Percentiles rank a stretch among this genome's conserved stretches.
Conservation (phyloP, 1,140 invertebrate species). For the Temnothorax nylanderi region DNA sequence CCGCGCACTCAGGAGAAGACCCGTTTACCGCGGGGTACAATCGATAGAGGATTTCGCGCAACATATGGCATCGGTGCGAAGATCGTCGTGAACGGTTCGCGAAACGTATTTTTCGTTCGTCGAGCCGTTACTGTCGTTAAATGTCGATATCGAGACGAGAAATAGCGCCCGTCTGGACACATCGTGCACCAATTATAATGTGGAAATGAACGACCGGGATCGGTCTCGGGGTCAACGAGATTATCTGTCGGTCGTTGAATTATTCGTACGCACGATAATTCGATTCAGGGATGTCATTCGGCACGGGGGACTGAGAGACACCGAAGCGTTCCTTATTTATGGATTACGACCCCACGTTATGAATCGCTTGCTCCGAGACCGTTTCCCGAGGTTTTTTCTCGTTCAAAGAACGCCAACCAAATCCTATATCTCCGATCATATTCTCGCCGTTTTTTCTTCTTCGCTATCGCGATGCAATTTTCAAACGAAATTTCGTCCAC, state of each 20-base stretch:
- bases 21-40: conserved; percentile 1
- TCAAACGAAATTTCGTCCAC: neutral
- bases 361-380: neutral
- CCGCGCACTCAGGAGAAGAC: neutral
- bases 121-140: neutral
- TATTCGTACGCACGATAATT: conserved; percentile 37
- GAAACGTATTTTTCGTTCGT: neutral
- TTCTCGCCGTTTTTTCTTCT: conserved; percentile 1
- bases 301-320: neutral
- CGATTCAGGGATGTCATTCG: conserved; percentile 19
- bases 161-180: conserved; percentile 10
- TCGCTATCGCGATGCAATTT: conserved; percentile 1
- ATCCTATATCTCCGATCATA: neutral
- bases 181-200: conserved; percentile 17
- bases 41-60: neutral
- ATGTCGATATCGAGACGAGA: neutral
- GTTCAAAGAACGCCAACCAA: neutral
- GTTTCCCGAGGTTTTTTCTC: neutral
- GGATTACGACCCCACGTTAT: conserved; percentile 23
- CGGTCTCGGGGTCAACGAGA: conserved; percentile 38
- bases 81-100: neutral
- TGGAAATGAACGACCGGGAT: neutral
- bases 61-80: neutral
- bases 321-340: conserved; percentile 36
- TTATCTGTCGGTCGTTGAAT: conserved; percentile 44